phyloP scores from a whole-genome alignment of 1,140 invertebrate genomes.

The Cydia amplana region DNA sequence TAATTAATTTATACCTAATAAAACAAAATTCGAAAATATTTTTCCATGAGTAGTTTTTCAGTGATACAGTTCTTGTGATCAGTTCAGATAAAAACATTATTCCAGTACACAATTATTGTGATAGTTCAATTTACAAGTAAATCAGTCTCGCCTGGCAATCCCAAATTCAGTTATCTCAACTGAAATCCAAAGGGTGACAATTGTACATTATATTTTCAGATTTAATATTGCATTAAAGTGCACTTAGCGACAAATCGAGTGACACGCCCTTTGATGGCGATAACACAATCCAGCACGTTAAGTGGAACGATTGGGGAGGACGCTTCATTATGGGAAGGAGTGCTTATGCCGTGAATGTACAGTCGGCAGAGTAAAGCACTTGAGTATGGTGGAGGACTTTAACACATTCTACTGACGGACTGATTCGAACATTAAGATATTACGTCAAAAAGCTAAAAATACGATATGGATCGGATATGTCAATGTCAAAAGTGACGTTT shows the following conservation, averaged over 20 bases:
- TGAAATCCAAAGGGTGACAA: background rate
- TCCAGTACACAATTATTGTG: too few species aligned
- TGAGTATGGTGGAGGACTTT: too few species aligned
- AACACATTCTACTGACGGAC: too few species aligned
- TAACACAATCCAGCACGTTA: background rate
- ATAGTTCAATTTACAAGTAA: background rate
- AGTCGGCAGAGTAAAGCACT: background rate
- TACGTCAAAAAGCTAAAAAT: too few species aligned
- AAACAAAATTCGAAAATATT: too few species aligned
- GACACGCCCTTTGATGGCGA: constrained; percentile 10
- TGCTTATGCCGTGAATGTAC: background rate
- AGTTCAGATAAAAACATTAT: too few species aligned
- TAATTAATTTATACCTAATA: too few species aligned
- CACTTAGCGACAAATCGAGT: background rate
- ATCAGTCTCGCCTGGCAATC: background rate
- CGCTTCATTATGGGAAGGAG: background rate
- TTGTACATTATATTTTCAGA: background rate
- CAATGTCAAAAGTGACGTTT: too few species aligned
- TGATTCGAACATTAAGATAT: too few species aligned
- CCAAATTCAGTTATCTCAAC: background rate
- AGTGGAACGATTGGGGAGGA: constrained; percentile 10
- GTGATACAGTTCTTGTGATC: too few species aligned
- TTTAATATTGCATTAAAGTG: constrained; percentile 17
- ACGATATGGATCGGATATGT: too few species aligned
- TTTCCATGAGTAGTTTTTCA: too few species aligned